A percentile compares a stretch with the other conserved stretches of the same genome.
Evolutionary conservation across 2,113 vertebrate species (phyloP).

Genomic region (Ursus arctos): DNA sequence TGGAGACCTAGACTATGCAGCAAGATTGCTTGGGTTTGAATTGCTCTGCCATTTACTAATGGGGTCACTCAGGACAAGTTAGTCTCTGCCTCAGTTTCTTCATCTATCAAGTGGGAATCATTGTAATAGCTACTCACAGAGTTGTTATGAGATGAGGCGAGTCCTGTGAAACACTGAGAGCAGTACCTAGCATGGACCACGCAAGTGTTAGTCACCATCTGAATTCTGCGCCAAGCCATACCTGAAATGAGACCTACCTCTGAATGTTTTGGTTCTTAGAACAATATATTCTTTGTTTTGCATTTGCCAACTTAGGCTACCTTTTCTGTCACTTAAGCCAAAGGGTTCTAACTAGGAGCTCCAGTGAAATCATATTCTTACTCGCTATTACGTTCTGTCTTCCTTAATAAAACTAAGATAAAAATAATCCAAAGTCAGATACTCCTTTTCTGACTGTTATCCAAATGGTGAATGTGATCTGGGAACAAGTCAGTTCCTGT

Average conservation of each 20-base stretch:
- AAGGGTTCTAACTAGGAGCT: not conserved
- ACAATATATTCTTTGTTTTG: not conserved
- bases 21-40: not conserved
- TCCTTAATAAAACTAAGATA: not conserved
- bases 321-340: not conserved
- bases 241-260: not conserved
- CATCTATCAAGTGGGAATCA: not conserved
- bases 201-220: not conserved
- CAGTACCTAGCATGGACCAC: not conserved
- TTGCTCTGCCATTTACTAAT: not conserved
- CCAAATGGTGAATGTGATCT: not conserved
- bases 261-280: not conserved
- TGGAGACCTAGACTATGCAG: not conserved
- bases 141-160: not conserved
- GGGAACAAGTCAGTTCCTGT: conserved; percentile 11
- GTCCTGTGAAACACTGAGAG: not conserved
- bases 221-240: not conserved
- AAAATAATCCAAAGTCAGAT: conserved; percentile 10
- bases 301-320: not conserved
- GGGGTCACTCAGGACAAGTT: not conserved
- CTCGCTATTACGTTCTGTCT: not conserved
- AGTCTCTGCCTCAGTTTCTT: not conserved
- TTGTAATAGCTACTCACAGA: not conserved
- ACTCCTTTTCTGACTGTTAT: conserved; percentile 5
- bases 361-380: not conserved